Evolutionary conservation across 2,797 vertebrate species (phyloP), one percentile per base, ranked within the genome.

Genomic region (Anabacerthia variegaticeps): DNA sequence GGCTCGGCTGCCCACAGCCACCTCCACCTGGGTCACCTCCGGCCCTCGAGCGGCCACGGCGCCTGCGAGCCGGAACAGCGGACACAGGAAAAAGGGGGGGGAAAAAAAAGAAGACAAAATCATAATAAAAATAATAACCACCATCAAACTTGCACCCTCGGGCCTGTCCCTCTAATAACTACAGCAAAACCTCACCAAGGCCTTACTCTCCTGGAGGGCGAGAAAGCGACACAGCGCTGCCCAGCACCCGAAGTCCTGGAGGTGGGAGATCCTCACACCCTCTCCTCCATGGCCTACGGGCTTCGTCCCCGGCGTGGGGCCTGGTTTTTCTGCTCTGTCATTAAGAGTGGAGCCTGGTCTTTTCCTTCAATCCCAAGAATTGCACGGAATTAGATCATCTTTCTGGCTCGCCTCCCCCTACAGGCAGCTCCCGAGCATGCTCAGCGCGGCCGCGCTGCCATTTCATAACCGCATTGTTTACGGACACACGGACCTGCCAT

Each of bases 401-500:
- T 96, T 81, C 94, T 88, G 83, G 93, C 93, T 97, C 97, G 95
- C 96, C 98, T 98, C 98, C 99, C 98, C 98, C 99, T 99, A 98
- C 98, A 98, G 99, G 98, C 97, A 92, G 97, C 96, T 97, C 92
- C 95, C 96, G 98, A 98, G 98, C 97, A 95, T 97, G 97, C 98
- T 97, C 98, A 95, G 85, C 97, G 96, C 97, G 97, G 98, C 98
- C 97, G 97, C 97, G 97, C 98, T 98, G 98, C 99, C 99, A 99
- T 99, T 98, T 98, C 98, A 98, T 98, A 98, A 98, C 98, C 96
- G 98, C 98, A 98, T 97, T 99, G 98, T 99, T 98, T 99, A 98
- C 98, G 98, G 98, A 97, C 98, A 98, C 95, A 96, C 93, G 88
- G 96, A 92, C 96, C 97, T 97, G 96, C 97, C 98, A 98, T 96